Evolutionary conservation across 2,113 vertebrate species (phyloP).

Genomic region (Chamaea fasciata): DNA sequence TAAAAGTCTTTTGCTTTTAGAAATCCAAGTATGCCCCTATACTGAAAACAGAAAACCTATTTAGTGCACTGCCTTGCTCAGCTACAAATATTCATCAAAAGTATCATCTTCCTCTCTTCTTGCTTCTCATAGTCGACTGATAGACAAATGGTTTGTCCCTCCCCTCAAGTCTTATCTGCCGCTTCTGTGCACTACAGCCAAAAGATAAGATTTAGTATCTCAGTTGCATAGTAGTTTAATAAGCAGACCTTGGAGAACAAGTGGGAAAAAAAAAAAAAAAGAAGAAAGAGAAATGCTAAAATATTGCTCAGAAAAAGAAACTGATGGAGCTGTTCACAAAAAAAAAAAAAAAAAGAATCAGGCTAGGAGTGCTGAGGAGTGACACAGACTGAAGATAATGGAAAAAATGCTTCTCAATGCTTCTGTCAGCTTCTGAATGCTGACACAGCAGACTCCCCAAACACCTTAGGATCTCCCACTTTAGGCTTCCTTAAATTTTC

Average conservation of each 20-base stretch:
- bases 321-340: background rate
- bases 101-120: background rate
- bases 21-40: constrained; percentile 12
- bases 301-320: constrained; percentile 23
- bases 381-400: background rate
- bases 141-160: constrained; percentile 38
- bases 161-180: background rate
- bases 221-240: constrained; percentile 53
- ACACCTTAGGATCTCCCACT: background rate
- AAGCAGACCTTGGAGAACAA: constrained; percentile 31
- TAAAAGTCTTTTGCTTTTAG: constrained; percentile 17
- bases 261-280: background rate
- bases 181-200: background rate
- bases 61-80: constrained; percentile 5
- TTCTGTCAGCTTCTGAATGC: background rate
- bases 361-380: background rate
- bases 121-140: background rate
- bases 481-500: background rate
- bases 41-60: constrained; percentile 9
- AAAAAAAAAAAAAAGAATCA: background rate
- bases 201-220: constrained; percentile 49
- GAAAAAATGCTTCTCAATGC: background rate
- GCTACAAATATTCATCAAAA: constrained; percentile 34
- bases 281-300: constrained; percentile 32
- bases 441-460: background rate